Evolutionary conservation across 2,113 vertebrate genomes (phyloP), one percentile per base, ranked within the genome.

Genomic region (Rhynchomys soricoides): DNA sequence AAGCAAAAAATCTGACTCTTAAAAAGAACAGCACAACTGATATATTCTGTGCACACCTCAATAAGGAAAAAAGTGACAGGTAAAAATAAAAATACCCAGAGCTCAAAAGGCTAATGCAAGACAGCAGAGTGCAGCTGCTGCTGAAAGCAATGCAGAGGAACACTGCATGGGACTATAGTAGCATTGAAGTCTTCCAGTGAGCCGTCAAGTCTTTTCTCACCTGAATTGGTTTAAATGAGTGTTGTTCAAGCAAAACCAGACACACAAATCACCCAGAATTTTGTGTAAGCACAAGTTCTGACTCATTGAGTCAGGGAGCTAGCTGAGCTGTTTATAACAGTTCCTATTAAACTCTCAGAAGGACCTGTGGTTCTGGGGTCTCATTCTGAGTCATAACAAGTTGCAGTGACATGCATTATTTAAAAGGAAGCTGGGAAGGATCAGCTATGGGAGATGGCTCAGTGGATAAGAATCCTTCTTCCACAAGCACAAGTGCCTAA

Each of bases 391-490:
- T 34, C 40, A n/a, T 1, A 45, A 62, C 73, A 48, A 31, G 29
- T 75, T 55, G 57, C 37, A 40, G 19, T n/a, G 11, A 22, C 62
- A 64, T 83, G 57, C 43, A 22, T 17, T 86, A 1, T 91, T 79
- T 15, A 48, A 96, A 93, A 90, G 82, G 24, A 78, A 96, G 50
- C 66, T 15, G 7, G 40, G 29, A 95, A 29, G 64, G 91, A n/a
- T 52, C 15, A 17, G 10, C 19, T 81, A 12, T 22, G 50, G 24
- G 9, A 43, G 22, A 59, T 62, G 50, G 55, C 55, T 82, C 34
- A 15, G 6, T 43, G 55, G 37, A 59, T 62, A 59, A 83, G 52
- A 50, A 43, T 40, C 5, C 21, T 59, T 82, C 21, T n/a, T 83
- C 11, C 37, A 85, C 15, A 85, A 64, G 26, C 57, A 45, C 43